Conservation (phyloP, 2,113 vertebrate genomes). For the Halichoeres trimaculatus region DNA sequence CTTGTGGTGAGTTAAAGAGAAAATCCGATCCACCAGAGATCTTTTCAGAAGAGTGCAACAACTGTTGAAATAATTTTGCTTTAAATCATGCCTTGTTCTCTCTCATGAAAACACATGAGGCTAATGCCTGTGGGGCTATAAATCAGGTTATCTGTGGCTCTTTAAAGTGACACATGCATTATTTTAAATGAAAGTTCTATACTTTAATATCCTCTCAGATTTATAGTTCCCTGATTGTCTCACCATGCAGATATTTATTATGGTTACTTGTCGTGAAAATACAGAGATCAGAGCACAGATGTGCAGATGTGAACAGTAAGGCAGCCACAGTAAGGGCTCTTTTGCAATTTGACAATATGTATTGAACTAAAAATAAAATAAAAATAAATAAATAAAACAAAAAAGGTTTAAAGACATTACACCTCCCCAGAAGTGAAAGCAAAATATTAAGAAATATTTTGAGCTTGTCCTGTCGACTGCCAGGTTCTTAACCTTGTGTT, state of each 20-base stretch:
- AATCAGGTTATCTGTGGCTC: constrained; percentile 39
- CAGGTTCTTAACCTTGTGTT: too few relatives aligned
- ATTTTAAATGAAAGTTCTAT: constrained; percentile 1
- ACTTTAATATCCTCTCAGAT: constrained; percentile 5
- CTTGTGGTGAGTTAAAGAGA: constrained; percentile 54
- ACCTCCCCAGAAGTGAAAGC: too few relatives aligned
- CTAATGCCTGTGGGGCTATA: constrained; percentile 34
- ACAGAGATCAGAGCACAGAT: constrained; percentile 25
- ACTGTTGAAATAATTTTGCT: constrained; percentile 37
- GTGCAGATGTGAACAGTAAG: constrained; percentile 27
- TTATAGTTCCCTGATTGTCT: constrained; percentile 45
- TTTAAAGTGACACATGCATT: constrained; percentile 23
- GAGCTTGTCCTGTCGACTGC: too few relatives aligned
- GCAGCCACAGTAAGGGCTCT: background rate
- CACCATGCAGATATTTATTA: constrained; percentile 35
- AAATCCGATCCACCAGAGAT: constrained; percentile 58
- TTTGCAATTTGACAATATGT: background rate
- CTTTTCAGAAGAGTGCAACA: constrained; percentile 46
- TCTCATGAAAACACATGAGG: constrained; percentile 25
- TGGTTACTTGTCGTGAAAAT: constrained; percentile 21
- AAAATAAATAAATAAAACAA: too few relatives aligned
- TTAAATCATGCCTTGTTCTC: constrained; percentile 49
- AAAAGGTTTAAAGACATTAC: too few relatives aligned
- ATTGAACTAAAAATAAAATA: too few relatives aligned
- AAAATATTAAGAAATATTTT: too few relatives aligned